Evolutionary conservation across 2,888 invertebrate species (phyloP), one percentile per base, ranked within the genome.

Genomic region (Dione juno): DNA sequence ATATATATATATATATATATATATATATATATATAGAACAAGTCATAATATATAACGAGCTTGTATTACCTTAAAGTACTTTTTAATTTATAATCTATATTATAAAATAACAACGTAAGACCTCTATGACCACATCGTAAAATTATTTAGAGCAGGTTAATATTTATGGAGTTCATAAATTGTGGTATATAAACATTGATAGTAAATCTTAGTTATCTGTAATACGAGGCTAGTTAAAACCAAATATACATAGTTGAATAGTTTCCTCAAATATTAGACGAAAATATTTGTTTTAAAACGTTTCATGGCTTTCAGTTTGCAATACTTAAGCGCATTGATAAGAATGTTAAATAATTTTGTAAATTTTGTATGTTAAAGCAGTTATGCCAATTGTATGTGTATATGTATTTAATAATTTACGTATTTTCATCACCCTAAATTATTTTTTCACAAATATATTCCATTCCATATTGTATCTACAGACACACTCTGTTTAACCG

Each of bases 151-250:
- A 48, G 45, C 53, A 16, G 48, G 41, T 35, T 52, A 63, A 67
- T 58, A 45, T 66, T 68, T 61, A 66, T 28, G 43, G 40, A 57
- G 14, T 53, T 59, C 48, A 63, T 71, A 73, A 66, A 70, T 66
- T 52, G 70, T 45, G 45, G 45, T 65, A 59, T 59, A 14, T 59
- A 71, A 73, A 73, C 70, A 69, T 16, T 52, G 43, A 61, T 53
- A 40, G 52, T 67, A 67, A 69, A 69, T 67, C 48, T 63, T 13
- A 28, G 3, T 72, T 67, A 74, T 73, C 72, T 72, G 11, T 48
- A 19, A 35, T 48, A 6, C 57, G 19, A 57, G 64, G 69, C 50
- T 57, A 69, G 53, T 54, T 40, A 11, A 58, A 58, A 16, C n/a
- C 40, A 59, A 67, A 69, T 64, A 54, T 54, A 16, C 57, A 57